Evolutionary conservation across 2,888 invertebrate genomes (phyloP).

Genomic region (Calliphora vomitoria): DNA sequence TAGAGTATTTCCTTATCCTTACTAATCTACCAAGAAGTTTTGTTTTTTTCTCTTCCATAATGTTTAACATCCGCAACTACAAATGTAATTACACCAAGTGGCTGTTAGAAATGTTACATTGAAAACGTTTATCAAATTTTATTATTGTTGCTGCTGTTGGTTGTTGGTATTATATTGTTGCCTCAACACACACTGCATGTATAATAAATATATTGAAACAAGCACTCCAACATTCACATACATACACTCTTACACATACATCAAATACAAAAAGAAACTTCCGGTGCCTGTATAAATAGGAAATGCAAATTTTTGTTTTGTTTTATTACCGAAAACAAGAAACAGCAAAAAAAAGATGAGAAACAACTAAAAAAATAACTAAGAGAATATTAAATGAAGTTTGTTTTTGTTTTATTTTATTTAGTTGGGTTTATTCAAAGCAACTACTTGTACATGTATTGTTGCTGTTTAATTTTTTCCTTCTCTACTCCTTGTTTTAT

Average conservation of each 20-base stretch:
- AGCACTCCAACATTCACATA: conserved; percentile 14
- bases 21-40: background rate
- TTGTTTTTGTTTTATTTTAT: conserved; percentile 44
- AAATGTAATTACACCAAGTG: conserved; percentile 74
- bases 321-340: conserved; percentile 68
- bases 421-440: conserved; percentile 59
- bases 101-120: conserved; percentile 73
- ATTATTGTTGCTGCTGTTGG: conserved; percentile 24
- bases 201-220: conserved; percentile 20
- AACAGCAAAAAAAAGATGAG: conserved; percentile 17
- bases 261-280: conserved; percentile 64
- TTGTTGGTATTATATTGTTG: conserved; percentile 23
- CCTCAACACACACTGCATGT: conserved; percentile 29
- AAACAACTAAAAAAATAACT: conserved; percentile 32
- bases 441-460: conserved; percentile 45
- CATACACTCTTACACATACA: conserved; percentile 20
- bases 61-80: conserved; percentile 73
- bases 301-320: conserved; percentile 73
- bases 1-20: background rate
- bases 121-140: conserved; percentile 72
- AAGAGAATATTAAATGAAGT: conserved; percentile 72
- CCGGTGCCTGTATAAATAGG: conserved; percentile 72
- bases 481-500: conserved; percentile 25
- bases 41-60: conserved; percentile 33
- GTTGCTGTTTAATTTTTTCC: conserved; percentile 10